Conservation (phyloP, 1,140 invertebrate species). For the Trachymyrmex cornetzi region DNA sequence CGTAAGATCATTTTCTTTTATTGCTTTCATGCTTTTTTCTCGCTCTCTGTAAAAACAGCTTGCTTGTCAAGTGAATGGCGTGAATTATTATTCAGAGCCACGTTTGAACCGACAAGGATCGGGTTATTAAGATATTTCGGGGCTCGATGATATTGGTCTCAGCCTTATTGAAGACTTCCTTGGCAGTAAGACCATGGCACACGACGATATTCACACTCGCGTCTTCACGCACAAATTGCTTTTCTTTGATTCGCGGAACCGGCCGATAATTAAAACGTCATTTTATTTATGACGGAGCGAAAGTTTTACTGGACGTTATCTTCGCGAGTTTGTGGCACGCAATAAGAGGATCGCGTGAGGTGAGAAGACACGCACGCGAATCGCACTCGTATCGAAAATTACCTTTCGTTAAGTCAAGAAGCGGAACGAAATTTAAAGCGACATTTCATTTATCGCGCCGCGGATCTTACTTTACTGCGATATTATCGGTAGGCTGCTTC, state of each 20-base stretch:
- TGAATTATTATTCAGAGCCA: conserved; percentile 77
- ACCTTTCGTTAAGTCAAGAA: conserved; percentile 57
- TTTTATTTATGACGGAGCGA: conserved; percentile 54
- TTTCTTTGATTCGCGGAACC: conserved; percentile 54
- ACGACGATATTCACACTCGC: conserved; percentile 22
- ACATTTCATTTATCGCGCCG: conserved; percentile 37
- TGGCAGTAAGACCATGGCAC: not conserved
- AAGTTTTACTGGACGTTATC: conserved; percentile 48
- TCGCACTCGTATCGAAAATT: conserved; percentile 42
- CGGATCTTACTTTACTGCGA: conserved; percentile 35
- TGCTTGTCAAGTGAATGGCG: conserved; percentile 48
- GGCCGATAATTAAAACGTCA: conserved; percentile 63
- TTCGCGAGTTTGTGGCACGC: not conserved
- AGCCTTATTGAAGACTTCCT: conserved; percentile 42
- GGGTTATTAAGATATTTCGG: conserved; percentile 75
- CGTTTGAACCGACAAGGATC: conserved; percentile 39
- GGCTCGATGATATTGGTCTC: conserved; percentile 56
- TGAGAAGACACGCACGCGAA: conserved; percentile 26
- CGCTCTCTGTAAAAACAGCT: conserved; percentile 18
- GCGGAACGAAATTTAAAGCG: conserved; percentile 60
- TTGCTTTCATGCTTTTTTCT: conserved; percentile 41
- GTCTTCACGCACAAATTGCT: conserved; percentile 33
- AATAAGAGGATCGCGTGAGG: conserved; percentile 3
- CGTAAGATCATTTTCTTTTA: conserved; percentile 51
- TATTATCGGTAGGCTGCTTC: conserved; percentile 19